phyloP scores from a whole-genome alignment of 2,888 invertebrate genomes.

The Nomada fabriciana region DNA sequence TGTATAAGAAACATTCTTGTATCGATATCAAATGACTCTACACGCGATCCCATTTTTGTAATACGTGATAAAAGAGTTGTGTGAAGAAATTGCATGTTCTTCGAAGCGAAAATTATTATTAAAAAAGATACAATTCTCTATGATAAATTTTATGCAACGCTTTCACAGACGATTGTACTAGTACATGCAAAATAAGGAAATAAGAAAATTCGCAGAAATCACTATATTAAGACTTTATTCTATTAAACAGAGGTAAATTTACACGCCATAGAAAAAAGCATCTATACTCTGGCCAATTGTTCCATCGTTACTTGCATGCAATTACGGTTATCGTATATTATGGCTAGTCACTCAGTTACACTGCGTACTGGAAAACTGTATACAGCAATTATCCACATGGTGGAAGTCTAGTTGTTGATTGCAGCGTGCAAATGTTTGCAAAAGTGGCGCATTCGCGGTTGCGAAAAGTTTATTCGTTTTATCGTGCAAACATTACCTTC shows the following conservation, averaged over 20 bases:
- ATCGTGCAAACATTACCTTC: conserved; percentile 15
- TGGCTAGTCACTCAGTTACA: background rate
- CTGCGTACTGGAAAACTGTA: conserved; percentile 7
- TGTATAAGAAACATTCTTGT: conserved; percentile 55
- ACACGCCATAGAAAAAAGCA: background rate
- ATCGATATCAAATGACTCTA: conserved; percentile 44
- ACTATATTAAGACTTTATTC: too few relatives aligned
- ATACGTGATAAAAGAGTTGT: background rate
- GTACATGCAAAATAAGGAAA: too few relatives aligned
- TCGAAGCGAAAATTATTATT: background rate
- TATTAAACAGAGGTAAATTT: too few relatives aligned
- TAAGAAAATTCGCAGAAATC: too few relatives aligned
- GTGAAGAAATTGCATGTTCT: background rate
- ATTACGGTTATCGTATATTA: conserved; percentile 15
- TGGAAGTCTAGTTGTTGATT: conserved; percentile 5
- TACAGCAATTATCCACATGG: conserved; percentile 5
- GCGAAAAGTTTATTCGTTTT: conserved; percentile 18
- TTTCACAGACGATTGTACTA: too few relatives aligned
- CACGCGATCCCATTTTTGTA: conserved; percentile 18
- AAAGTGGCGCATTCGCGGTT: background rate
- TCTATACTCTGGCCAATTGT: background rate
- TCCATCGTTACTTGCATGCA: background rate
- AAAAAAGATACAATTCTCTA: too few relatives aligned
- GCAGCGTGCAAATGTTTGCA: conserved; percentile 20
- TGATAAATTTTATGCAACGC: too few relatives aligned